Evolutionary conservation across 2,888 invertebrate genomes (phyloP), one percentile per base, ranked within the genome.

Genomic region (Agonopterix arenella): DNA sequence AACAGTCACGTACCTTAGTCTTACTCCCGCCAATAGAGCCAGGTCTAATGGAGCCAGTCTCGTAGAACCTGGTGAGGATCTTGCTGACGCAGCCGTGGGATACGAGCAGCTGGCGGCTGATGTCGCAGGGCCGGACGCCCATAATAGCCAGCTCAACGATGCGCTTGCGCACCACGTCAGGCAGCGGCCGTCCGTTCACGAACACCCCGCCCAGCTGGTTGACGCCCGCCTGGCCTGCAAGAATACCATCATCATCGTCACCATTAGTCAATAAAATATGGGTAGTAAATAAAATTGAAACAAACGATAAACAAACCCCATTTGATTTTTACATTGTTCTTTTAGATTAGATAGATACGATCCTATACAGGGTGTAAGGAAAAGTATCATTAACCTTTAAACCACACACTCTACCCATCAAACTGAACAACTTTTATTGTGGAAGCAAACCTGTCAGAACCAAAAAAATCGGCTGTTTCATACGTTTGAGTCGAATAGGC

Each of bases 71-170:
- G 10, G 98, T 98, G 52, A 98, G 91, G 60, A 98, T 98, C 90
- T 98, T 98, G 59, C 97, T 98, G 49, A 98, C 98, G 83, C 98
- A 98, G 52, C 98, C 98, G 74, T 98, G 98, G 0, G 98, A 98
- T 47, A 98, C 98, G 48, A 98, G 92, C 52, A 98, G 92, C 74
- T 98, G 98, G 8, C 98, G 90, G 48, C 98, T 98, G 79, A 98
- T 98, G 89, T 98, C 98, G 80, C 98, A 98, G 11, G 98, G 98
- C 44, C 98, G 88, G 1, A 98, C 98, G 0, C 98, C 98, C 86
- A 97, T 93, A 68, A 98, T 90, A 28, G 98, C 98, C 70, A 98
- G 90, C 77, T 98, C 98, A 1, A 98, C 98, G 61, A 98, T 98
- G 57, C 97, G 92, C 57, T 97, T 93, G 53, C 98, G 92, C 11